Percentiles rank a stretch among this genome's conserved stretches.
Conservation (phyloP, 2,797 vertebrate genomes). For the Microhierax caerulescens region DNA sequence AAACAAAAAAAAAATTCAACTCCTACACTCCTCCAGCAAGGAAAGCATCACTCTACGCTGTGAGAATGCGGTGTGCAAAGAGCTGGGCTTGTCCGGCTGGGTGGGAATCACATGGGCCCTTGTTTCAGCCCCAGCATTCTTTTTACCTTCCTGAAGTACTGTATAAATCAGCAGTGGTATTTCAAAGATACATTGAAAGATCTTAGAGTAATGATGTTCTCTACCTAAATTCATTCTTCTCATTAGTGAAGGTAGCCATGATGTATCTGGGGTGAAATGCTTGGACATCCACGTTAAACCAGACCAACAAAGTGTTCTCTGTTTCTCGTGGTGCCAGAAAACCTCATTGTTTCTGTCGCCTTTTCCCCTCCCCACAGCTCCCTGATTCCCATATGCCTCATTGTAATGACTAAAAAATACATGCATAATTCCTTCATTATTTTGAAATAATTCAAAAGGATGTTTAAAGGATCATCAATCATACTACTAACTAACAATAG, state of each 20-base stretch:
- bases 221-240: neutral
- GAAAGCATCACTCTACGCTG: accelerated
- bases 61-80: neutral
- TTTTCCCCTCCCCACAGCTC: neutral
- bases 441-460: constrained; percentile 13
- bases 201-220: neutral
- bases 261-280: neutral
- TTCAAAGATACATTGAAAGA: neutral
- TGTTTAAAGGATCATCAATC: constrained; percentile 39
- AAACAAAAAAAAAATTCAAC: neutral
- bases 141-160: neutral
- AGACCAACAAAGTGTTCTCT: neutral
- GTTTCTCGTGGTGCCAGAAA: neutral
- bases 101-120: accelerated
- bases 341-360: neutral
- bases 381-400: neutral
- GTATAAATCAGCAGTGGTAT: neutral
- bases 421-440: neutral
- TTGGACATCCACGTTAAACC: neutral
- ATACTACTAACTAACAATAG: constrained; percentile 2
- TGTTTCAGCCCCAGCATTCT: neutral
- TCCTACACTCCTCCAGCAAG: neutral
- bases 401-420: neutral
- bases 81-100: neutral
- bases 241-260: neutral